Base-by-base conservation (phyloP, 2,888 invertebrate species). In the Megastigmus dorsalis region DNA sequence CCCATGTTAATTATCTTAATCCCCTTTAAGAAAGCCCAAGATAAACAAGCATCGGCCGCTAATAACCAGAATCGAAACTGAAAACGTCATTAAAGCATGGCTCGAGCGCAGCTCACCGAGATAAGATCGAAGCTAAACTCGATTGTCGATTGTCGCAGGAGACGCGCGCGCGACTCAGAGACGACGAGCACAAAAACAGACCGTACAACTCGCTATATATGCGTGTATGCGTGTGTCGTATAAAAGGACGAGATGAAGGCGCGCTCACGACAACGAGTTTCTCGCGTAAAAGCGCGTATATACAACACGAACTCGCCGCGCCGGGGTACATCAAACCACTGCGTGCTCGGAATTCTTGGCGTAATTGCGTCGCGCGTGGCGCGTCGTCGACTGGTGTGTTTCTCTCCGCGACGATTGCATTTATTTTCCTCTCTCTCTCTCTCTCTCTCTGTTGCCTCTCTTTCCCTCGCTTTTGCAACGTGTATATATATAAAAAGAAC, bases 321-420 rank as follows among this genome's bases (percentile, higher is more conserved):
- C 23, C 60, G 20, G 43, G 45, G 69, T 74, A 62, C 81, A 84
- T 86, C 83, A 83, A 84, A 83, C 80, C 80, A 23, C 80, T 79
- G 84, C 86, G 82, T 85, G 84, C 85, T 82, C 81, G 71, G 83
- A 83, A 87, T 86, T 86, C 86, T 81, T 81, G 77, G 77, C 78
- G 86, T 87, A 86, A 87, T 87, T 85, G 85, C 84, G 84, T 84
- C 81, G 83, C 82, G 50, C 43, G 79, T 81, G 80, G 81, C 81
- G 80, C 80, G 79, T 77, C 79, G 81, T 80, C 20, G 26, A 2
- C 50, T 50, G n/a, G 1, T 48, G n/a, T 48, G 26, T 54, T 20
- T 50, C n/a, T 45, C 57, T 57, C 18, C 81, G 80, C 79, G 80
- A 83, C 80, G 82, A 84, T 83, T 84, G 83, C 83, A 84, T 85